A percentile compares a stretch with the other conserved stretches of the same genome.
Evolutionary conservation across 2,888 invertebrate genomes (phyloP).

Genomic region (Tortrix viridana): DNA sequence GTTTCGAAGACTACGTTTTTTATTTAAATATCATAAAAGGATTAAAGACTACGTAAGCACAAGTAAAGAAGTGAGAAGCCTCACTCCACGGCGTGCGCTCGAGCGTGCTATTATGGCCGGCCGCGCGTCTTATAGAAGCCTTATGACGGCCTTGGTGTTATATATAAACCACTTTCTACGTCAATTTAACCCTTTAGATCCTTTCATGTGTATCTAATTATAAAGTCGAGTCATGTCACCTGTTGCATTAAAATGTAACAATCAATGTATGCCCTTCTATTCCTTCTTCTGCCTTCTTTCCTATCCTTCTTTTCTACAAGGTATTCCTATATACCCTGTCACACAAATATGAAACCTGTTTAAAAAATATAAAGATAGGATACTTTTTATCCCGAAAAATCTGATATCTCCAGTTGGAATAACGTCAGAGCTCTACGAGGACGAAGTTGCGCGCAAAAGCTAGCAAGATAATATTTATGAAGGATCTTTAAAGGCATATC

Average conservation of each 20-base stretch:
- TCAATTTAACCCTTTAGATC: constrained; percentile 19
- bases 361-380: too few species aligned
- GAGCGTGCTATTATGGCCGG: constrained; percentile 64
- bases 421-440: too few species aligned
- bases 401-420: too few species aligned
- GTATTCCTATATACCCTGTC: too few species aligned
- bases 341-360: too few species aligned
- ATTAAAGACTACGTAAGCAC: constrained; percentile 12
- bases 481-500: too few species aligned
- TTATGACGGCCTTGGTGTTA: constrained; percentile 44
- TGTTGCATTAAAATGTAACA: not conserved
- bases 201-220: constrained; percentile 6
- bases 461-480: too few species aligned
- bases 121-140: constrained; percentile 64
- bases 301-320: too few species aligned
- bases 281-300: too few species aligned
- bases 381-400: too few species aligned
- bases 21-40: constrained; percentile 6
- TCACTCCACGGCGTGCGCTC: constrained; percentile 51
- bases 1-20: not conserved
- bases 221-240: not conserved
- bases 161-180: constrained; percentile 41
- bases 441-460: too few species aligned
- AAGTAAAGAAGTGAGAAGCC: constrained; percentile 56
- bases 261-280: too few species aligned